These are phyloP conservation scores for Myrmecobius fasciatus DNA, from an alignment of 2,113 vertebrate genomes.

Conservation along the genomic window DNA sequence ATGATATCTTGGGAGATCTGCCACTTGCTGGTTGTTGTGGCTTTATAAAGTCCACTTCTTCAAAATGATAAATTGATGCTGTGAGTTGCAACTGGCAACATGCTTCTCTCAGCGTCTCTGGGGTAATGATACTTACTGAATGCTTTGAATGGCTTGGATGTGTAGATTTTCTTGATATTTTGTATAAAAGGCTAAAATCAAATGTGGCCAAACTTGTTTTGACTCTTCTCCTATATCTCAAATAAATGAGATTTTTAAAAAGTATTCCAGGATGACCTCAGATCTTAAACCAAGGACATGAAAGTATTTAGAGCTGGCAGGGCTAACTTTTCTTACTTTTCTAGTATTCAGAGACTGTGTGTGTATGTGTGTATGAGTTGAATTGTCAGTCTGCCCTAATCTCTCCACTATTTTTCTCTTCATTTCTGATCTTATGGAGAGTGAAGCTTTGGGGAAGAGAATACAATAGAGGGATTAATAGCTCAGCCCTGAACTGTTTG, in stretches of 20 bases:
- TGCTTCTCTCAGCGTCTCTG: constrained; percentile 38
- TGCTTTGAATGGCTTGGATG: constrained; percentile 24
- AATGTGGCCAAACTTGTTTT: constrained; percentile 2
- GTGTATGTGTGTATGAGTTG: constrained; percentile 29
- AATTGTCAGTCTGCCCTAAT: constrained; percentile 70
- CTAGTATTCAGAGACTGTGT: constrained; percentile 63
- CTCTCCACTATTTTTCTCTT: constrained; percentile 58
- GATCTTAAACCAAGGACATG: constrained; percentile 43
- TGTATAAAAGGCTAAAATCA: constrained; percentile 31
- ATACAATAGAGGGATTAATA: constrained; percentile 75
- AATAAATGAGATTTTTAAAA: constrained; percentile 40
- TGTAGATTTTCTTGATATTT: constrained; percentile 21
- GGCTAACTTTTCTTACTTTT: constrained; percentile 59
- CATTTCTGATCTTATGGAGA: constrained; percentile 63
- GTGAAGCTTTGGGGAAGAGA: constrained; percentile 49
- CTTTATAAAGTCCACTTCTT: constrained; percentile 58
- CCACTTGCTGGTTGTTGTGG: constrained; percentile 40
- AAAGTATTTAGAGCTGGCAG: constrained; percentile 59
- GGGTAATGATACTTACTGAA: constrained; percentile 30
- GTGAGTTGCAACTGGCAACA: constrained; percentile 7
- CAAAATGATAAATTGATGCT: constrained; percentile 41
- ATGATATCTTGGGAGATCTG: constrained; percentile 38
- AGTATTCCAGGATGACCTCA: constrained; percentile 21
- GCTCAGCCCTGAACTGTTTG: constrained; percentile 69
- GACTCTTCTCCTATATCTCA: constrained; percentile 48